phyloP scores from a whole-genome alignment of 2,888 invertebrate genomes.

The Notocelia uddmanniana region DNA sequence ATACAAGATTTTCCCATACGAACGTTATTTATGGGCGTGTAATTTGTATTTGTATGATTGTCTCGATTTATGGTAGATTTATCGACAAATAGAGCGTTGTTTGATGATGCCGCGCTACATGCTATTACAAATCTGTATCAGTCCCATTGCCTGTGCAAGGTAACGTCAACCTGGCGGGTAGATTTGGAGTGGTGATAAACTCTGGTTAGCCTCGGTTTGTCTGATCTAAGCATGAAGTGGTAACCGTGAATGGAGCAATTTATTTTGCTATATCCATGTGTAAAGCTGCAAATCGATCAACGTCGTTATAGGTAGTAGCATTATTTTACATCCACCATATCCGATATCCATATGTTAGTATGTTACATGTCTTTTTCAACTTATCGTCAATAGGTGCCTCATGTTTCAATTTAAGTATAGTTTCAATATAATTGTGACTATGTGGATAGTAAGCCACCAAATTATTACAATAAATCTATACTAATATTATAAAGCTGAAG shows the following conservation, averaged over 20 bases:
- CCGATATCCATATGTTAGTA: too few relatives aligned
- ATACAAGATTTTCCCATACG: conserved; percentile 70
- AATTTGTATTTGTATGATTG: conserved; percentile 73
- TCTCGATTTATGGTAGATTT: conserved; percentile 62
- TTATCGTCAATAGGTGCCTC: too few relatives aligned
- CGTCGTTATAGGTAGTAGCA: not conserved
- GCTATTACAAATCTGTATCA: conserved; percentile 44
- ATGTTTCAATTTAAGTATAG: too few relatives aligned
- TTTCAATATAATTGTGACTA: too few relatives aligned
- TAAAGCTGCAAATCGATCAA: conserved; percentile 27
- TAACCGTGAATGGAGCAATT: conserved; percentile 35
- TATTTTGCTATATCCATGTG: conserved; percentile 29
- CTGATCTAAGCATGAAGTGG: conserved; percentile 26
- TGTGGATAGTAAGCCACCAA: too few relatives aligned
- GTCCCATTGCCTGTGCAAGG: conserved; percentile 39
- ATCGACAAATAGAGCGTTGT: conserved; percentile 59
- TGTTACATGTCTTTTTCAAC: too few relatives aligned
- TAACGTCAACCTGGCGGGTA: conserved; percentile 28
- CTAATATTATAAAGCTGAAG: too few relatives aligned
- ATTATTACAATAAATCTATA: too few relatives aligned
- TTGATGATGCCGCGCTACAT: conserved; percentile 55
- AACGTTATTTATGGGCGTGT: conserved; percentile 75
- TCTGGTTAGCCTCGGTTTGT: conserved; percentile 37
- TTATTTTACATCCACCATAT: not conserved
- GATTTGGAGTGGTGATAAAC: conserved; percentile 43